Evolutionary conservation across 2,797 vertebrate genomes (phyloP).

Genomic region (Acanthurus tractus): DNA sequence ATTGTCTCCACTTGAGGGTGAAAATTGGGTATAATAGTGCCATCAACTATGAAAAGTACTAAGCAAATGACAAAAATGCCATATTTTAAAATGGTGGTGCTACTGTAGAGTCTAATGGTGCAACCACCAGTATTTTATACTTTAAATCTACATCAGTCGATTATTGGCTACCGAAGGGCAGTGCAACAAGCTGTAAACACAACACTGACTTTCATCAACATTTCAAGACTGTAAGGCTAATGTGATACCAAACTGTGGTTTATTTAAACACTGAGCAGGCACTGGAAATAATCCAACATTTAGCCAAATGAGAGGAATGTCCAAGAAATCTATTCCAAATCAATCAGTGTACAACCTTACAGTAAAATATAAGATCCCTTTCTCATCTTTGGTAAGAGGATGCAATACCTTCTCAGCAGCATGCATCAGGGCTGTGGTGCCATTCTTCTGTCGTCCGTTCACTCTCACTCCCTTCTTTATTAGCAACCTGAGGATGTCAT

Average conservation of each 20-base stretch:
- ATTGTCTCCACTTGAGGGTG: background rate
- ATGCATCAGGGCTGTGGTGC: constrained; percentile 96
- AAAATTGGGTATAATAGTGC: background rate
- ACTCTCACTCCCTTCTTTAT: constrained; percentile 95
- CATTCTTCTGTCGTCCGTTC: constrained; percentile 94
- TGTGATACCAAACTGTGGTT: background rate
- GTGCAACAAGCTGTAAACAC: background rate
- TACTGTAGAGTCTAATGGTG: background rate
- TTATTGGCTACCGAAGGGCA: background rate
- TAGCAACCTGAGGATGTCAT: constrained; percentile 94
- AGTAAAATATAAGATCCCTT: too few species aligned
- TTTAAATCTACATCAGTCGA: background rate
- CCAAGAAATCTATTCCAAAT: background rate
- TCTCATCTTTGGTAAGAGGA: background rate
- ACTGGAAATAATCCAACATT: background rate
- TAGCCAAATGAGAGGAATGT: background rate
- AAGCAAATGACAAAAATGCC: background rate
- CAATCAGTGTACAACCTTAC: background rate
- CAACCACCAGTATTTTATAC: background rate
- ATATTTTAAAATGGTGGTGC: background rate
- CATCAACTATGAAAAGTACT: background rate
- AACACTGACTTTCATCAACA: background rate
- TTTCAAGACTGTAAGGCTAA: background rate
- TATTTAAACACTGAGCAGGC: background rate
- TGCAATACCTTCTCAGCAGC: constrained; percentile 94